Conservation (phyloP, 2,113 vertebrate species). For the Silurus asotus region DNA sequence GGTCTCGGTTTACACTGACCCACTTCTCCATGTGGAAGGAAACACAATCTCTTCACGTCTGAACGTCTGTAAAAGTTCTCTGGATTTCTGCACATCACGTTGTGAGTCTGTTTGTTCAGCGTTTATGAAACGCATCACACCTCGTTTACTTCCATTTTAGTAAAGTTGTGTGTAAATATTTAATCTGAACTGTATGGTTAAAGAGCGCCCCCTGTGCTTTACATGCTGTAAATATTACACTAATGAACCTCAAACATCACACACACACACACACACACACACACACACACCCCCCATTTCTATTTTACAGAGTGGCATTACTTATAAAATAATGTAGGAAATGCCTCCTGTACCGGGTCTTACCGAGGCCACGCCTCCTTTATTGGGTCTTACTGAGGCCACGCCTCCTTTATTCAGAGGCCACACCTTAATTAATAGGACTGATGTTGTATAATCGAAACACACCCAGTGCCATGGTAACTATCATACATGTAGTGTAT, state of each 20-base stretch:
- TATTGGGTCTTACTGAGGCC: neutral
- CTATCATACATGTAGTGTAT: neutral
- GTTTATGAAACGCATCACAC: neutral
- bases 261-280: neutral
- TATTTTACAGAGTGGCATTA: too few species aligned
- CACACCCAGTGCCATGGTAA: neutral
- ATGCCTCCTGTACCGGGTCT: neutral
- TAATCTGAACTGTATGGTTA: neutral
- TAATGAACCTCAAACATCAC: neutral
- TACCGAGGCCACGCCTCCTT: too few species aligned
- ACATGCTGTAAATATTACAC: neutral
- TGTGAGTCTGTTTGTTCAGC: too few species aligned
- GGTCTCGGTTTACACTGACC: constrained; percentile 20
- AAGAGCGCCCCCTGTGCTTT: neutral
- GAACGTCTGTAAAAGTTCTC: neutral
- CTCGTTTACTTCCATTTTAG: neutral
- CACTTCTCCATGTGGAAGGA: neutral
- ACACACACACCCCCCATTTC: too few species aligned
- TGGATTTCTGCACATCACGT: neutral
- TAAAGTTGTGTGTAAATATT: neutral
- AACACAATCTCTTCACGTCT: neutral
- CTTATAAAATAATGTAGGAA: neutral
- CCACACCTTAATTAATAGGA: neutral
- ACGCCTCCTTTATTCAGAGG: neutral
- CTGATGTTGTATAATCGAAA: neutral